phyloP scores from a whole-genome alignment of 2,113 vertebrate genomes.

The Pica pica region DNA sequence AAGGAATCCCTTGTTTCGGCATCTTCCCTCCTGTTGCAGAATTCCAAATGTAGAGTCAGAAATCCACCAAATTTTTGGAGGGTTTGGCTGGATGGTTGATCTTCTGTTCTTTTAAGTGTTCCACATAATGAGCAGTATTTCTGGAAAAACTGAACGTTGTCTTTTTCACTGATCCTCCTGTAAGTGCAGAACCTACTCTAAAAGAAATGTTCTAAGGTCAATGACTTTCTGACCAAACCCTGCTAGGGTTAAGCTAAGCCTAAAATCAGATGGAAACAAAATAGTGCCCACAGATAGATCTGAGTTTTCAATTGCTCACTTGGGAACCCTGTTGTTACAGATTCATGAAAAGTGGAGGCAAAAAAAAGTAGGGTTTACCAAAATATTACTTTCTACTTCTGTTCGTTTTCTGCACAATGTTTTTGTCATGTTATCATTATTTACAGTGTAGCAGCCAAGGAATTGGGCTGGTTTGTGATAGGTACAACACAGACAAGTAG shows the following conservation, averaged over 20 bases:
- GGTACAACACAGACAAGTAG: background rate
- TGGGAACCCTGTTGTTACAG: background rate
- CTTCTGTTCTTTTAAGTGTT: background rate
- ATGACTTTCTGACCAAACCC: background rate
- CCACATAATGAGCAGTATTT: background rate
- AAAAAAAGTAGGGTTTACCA: background rate
- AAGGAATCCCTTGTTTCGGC: background rate
- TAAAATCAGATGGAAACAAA: background rate
- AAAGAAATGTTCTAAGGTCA: background rate
- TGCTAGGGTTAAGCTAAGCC: background rate
- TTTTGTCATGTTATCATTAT: background rate
- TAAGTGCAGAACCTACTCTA: background rate
- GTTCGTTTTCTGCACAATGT: background rate
- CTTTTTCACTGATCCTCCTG: background rate
- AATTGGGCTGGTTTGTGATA: background rate
- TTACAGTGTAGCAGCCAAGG: background rate
- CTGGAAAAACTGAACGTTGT: background rate
- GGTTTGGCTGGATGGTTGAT: accelerated
- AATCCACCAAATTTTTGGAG: background rate
- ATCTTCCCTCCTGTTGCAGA: background rate
- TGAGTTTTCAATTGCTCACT: background rate
- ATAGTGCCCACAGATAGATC: background rate
- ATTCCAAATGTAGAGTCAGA: background rate
- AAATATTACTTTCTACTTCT: background rate
- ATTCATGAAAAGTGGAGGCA: background rate